These are phyloP conservation scores for Eclectus roratus DNA, from an alignment of 2,113 vertebrate species.

Conservation along the genomic window DNA sequence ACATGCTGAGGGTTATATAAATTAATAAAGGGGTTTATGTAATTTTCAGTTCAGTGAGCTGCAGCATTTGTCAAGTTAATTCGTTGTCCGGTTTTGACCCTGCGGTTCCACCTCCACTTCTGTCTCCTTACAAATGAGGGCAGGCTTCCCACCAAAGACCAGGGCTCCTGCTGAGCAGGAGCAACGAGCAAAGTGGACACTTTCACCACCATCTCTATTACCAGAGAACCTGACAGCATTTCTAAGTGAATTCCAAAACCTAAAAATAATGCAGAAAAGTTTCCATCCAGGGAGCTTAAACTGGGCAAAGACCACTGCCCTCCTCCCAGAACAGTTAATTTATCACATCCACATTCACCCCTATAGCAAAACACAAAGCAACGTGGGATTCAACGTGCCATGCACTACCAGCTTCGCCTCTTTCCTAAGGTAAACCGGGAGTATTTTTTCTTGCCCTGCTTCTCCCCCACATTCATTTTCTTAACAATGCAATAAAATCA, in stretches of 20 bases:
- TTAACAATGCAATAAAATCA: neutral
- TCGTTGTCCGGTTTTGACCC: neutral
- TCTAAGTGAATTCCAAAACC: neutral
- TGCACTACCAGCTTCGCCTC: neutral
- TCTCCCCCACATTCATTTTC: constrained; percentile 1
- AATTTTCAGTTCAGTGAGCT: neutral
- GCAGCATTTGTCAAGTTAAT: constrained; percentile 19
- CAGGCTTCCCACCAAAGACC: neutral
- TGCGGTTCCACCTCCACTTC: neutral
- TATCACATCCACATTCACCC: neutral
- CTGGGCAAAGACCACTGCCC: neutral
- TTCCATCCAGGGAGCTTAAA: neutral
- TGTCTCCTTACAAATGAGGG: neutral
- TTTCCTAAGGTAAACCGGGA: neutral
- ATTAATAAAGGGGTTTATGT: constrained; percentile 21
- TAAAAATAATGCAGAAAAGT: neutral
- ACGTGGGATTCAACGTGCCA: neutral
- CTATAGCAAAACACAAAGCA: neutral
- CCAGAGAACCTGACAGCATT: neutral
- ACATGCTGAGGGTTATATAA: constrained; percentile 16
- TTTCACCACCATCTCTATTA: neutral
- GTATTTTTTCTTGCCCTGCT: neutral
- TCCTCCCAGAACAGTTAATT: neutral
- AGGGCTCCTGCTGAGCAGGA: neutral
- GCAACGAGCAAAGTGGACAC: neutral